Percentiles rank a stretch among this genome's conserved stretches.
These are phyloP conservation scores for Muscicapa striata DNA, from an alignment of 2,797 vertebrate species.

Conservation along the genomic window DNA sequence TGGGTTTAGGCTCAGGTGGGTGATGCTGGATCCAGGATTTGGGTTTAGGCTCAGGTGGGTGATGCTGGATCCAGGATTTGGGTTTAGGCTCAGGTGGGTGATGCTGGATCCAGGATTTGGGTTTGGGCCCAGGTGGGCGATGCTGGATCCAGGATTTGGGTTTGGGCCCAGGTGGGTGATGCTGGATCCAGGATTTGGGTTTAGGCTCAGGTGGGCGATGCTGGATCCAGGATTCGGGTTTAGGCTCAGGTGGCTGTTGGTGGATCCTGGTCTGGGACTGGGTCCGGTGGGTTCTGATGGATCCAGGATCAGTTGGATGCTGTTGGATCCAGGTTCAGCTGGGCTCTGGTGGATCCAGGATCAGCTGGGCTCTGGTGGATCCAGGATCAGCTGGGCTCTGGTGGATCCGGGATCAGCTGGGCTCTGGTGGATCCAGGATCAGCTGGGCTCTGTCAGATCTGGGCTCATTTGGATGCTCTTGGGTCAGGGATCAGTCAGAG, in stretches of 20 bases:
- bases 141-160: too few relatives aligned
- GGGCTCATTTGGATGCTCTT: too few relatives aligned
- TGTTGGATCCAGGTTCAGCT: too few relatives aligned
- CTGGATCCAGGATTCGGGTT: background rate
- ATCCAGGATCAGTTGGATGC: background rate
- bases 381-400: rapidly evolving
- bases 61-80: background rate
- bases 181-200: too few relatives aligned
- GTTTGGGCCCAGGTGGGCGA: too few relatives aligned
- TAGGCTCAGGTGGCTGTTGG: background rate
- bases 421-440: rapidly evolving
- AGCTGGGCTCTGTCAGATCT: rapidly evolving
- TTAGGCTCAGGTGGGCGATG: too few relatives aligned
- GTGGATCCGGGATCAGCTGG: rapidly evolving
- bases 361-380: too few relatives aligned
- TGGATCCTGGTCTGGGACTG: background rate
- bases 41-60: too few relatives aligned
- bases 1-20: too few relatives aligned
- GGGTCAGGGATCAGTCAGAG: background rate
- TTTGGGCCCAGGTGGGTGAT: too few relatives aligned
- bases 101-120: background rate
- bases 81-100: background rate
- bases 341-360: background rate
- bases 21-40: too few relatives aligned
- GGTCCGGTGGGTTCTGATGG: too few relatives aligned